Conservation (phyloP, 2,113 vertebrate species). For the Chaenogobius annularis region DNA sequence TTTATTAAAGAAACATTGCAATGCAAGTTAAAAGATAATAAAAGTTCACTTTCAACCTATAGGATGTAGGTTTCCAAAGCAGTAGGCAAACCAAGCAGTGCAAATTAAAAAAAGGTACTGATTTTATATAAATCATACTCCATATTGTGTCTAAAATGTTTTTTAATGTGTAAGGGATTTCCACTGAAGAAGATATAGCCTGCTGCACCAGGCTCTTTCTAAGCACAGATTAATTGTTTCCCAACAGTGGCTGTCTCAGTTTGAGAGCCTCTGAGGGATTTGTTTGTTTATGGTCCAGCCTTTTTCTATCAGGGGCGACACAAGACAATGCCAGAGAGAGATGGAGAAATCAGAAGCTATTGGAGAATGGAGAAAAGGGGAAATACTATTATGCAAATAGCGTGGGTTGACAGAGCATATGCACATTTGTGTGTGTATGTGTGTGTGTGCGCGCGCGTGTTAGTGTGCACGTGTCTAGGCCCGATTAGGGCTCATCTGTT, state of each 20-base stretch:
- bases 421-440: slow-evolving; percentile 71
- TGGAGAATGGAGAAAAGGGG: slow-evolving; percentile 70
- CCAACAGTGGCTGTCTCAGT: slow-evolving; percentile 58
- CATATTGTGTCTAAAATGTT: neutral
- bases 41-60: too few relatives aligned
- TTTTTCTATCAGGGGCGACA: slow-evolving; percentile 65
- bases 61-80: neutral
- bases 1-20: too few relatives aligned
- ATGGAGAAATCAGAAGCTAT: slow-evolving; percentile 60
- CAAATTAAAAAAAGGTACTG: neutral
- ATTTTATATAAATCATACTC: neutral
- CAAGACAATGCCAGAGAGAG: slow-evolving; percentile 57
- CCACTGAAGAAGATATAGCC: slow-evolving; percentile 47
- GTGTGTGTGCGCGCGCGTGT: slow-evolving; percentile 74
- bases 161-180: slow-evolving; percentile 16
- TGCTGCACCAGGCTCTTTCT: slow-evolving; percentile 50
- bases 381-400: slow-evolving; percentile 99
- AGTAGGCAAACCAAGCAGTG: neutral
- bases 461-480: slow-evolving; percentile 32
- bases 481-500: slow-evolving; percentile 98
- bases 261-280: slow-evolving; percentile 64
- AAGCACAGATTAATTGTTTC: slow-evolving; percentile 66
- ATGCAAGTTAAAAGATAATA: too few relatives aligned
- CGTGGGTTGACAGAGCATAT: slow-evolving; percentile 84
- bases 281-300: slow-evolving; percentile 69